Percentiles rank a stretch among this genome's conserved stretches.
These are phyloP conservation scores for Drosophila algonquin DNA, from an alignment of 2,888 invertebrate genomes.

Conservation along the genomic window DNA sequence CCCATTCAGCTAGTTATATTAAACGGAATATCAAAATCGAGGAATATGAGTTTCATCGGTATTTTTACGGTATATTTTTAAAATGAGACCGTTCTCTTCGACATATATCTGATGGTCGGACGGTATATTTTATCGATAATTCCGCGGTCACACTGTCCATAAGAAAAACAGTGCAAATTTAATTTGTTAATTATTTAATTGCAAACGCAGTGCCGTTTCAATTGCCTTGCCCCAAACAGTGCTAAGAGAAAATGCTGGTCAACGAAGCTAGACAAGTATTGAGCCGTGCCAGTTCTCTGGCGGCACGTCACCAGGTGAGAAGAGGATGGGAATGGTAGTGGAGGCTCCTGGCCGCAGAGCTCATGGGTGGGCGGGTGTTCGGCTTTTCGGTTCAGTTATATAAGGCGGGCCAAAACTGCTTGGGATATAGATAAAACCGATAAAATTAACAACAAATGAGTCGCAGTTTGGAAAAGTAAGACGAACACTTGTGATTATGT, in stretches of 20 bases:
- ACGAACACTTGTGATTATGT: conserved; percentile 56
- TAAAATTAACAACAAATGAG: conserved; percentile 30
- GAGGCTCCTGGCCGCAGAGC: conserved; percentile 17
- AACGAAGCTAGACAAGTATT: conserved; percentile 81
- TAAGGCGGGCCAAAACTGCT: conserved; percentile 50
- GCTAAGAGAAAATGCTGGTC: conserved; percentile 74
- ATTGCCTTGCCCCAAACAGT: conserved; percentile 49
- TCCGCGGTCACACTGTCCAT: neutral
- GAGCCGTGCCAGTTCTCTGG: conserved; percentile 76
- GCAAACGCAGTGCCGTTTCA: conserved; percentile 83
- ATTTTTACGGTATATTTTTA: no score
- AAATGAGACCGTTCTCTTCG: no score
- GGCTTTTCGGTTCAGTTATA: conserved; percentile 54
- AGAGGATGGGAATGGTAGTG: neutral
- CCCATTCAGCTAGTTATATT: no score
- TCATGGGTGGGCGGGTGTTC: neutral
- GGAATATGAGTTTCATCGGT: no score
- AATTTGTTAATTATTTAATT: conserved; percentile 62
- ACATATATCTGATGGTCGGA: no score
- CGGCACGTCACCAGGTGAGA: conserved; percentile 82
- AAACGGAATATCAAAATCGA: no score
- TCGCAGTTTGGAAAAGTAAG: conserved; percentile 3
- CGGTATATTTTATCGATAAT: no score
- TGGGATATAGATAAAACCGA: conserved; percentile 1
- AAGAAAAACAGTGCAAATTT: conserved; percentile 23